Percentiles rank a stretch among this genome's conserved stretches.
Conservation (phyloP, 2,113 vertebrate genomes). For the Toxotes chatareus region DNA sequence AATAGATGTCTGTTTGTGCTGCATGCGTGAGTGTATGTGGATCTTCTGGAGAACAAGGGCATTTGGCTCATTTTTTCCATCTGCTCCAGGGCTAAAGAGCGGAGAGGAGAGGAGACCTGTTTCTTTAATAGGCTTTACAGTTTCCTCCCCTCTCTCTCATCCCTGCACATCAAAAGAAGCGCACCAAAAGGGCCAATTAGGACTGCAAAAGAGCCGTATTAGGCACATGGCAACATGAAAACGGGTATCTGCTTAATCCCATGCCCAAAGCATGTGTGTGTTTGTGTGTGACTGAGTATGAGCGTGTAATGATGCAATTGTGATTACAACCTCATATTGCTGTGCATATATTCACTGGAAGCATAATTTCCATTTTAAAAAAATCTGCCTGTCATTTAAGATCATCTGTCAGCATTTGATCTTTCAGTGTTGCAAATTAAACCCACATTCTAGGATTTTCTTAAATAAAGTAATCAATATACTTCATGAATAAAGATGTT, state of each 20-base stretch:
- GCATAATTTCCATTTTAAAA: slow-evolving; percentile 15
- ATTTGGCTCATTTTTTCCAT: slow-evolving; percentile 46
- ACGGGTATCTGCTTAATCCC: slow-evolving; percentile 55
- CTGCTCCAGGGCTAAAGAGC: slow-evolving; percentile 56
- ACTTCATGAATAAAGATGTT: slow-evolving; percentile 45
- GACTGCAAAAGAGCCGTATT: slow-evolving; percentile 70
- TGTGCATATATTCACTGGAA: background rate
- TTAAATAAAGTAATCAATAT: slow-evolving; percentile 51
- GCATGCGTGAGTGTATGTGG: slow-evolving; percentile 18
- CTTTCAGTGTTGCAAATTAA: slow-evolving; percentile 53
- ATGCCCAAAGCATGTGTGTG: slow-evolving; percentile 53
- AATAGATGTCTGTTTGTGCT: slow-evolving; percentile 46
- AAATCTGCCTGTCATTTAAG: slow-evolving; percentile 23
- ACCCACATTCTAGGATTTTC: slow-evolving; percentile 47
- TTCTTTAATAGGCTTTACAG: slow-evolving; percentile 60
- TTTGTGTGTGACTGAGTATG: slow-evolving; percentile 13
- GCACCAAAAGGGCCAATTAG: slow-evolving; percentile 76
- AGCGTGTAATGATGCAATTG: slow-evolving; percentile 26
- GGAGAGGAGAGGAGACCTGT: slow-evolving; percentile 34
- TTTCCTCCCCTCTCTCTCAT: slow-evolving; percentile 62
- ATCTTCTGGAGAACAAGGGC: slow-evolving; percentile 42
- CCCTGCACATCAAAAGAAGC: slow-evolving; percentile 75
- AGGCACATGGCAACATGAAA: slow-evolving; percentile 58
- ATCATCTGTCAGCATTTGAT: slow-evolving; percentile 46
- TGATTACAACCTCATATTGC: slow-evolving; percentile 18